A percentile compares a stretch with the other conserved stretches of the same genome.
Conservation (phyloP, 2,113 vertebrate genomes). For the Chaetura pelagica region DNA sequence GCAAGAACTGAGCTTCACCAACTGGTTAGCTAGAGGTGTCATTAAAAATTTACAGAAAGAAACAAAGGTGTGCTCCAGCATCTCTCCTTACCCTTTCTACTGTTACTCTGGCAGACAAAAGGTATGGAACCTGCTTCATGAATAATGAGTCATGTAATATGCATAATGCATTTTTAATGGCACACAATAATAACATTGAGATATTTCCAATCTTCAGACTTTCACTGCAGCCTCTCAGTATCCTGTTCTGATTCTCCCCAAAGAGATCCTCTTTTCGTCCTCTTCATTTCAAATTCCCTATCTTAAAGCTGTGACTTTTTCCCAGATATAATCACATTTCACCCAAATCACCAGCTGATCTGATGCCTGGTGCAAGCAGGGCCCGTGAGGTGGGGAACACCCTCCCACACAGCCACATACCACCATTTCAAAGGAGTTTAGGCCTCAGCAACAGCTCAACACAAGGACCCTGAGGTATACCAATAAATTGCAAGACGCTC, state of each 20-base stretch:
- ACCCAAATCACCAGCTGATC: background rate
- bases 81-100: constrained; percentile 83
- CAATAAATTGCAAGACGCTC: background rate
- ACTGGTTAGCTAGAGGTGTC: constrained; percentile 84
- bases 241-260: constrained; percentile 79
- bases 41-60: constrained; percentile 88
- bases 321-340: background rate
- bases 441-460: rapidly evolving
- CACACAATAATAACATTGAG: constrained; percentile 77
- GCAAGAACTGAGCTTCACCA: constrained; percentile 83
- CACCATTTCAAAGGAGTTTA: background rate
- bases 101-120: constrained; percentile 84
- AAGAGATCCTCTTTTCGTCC: background rate
- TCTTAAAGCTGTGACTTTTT: background rate
- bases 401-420: rapidly evolving
- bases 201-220: constrained; percentile 82
- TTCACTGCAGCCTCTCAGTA: constrained; percentile 64
- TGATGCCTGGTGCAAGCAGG: rapidly evolving
- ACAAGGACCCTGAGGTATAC: background rate
- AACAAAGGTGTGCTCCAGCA: constrained; percentile 83
- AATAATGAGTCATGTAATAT: constrained; percentile 86
- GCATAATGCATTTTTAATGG: constrained; percentile 85
- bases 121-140: constrained; percentile 80
- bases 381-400: rapidly evolving
- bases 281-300: background rate